A percentile compares a stretch with the other conserved stretches of the same genome.
These are phyloP conservation scores for Masnerella sp. DNA, from an alignment of 2,888 invertebrate genomes.

Conservation along the genomic window DNA sequence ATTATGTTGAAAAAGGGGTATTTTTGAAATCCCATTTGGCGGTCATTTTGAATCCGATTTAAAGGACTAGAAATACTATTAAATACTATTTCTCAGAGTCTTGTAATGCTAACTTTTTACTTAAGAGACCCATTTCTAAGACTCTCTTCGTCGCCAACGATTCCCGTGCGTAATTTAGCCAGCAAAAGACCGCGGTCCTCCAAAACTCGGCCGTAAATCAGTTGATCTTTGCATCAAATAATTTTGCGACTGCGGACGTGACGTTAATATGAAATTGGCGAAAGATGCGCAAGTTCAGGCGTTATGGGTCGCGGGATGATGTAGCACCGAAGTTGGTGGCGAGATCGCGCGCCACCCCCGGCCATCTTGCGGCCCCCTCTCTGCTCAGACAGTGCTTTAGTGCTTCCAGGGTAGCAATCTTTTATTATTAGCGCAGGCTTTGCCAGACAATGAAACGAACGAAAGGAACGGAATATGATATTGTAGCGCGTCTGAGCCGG, in stretches of 20 bases:
- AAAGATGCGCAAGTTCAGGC: constrained; percentile 75
- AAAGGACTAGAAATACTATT: too few relatives aligned
- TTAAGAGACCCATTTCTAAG: too few relatives aligned
- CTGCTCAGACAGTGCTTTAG: constrained; percentile 65
- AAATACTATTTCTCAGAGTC: too few relatives aligned
- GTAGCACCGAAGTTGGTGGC: constrained; percentile 76
- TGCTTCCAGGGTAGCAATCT: constrained; percentile 77
- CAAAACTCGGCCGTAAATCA: too few relatives aligned
- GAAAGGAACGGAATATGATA: constrained; percentile 78
- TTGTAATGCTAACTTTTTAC: too few relatives aligned
- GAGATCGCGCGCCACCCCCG: constrained; percentile 48
- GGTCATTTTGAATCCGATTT: too few relatives aligned
- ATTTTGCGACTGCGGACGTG: constrained; percentile 63
- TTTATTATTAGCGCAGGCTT: constrained; percentile 78
- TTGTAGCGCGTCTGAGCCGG: constrained; percentile 73
- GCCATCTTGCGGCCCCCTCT: constrained; percentile 51
- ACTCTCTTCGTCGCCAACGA: too few relatives aligned
- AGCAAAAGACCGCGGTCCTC: too few relatives aligned
- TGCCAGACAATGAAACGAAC: constrained; percentile 78
- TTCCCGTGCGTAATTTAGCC: too few relatives aligned
- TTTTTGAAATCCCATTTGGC: too few relatives aligned
- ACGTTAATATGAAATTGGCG: constrained; percentile 76
- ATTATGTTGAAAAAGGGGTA: too few relatives aligned
- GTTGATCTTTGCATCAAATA: constrained; percentile 27
- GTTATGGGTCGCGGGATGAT: constrained; percentile 75